Percentiles rank a stretch among this genome's conserved stretches.
Conservation (phyloP, 2,113 vertebrate species). For the Melanerpes formicivorus region DNA sequence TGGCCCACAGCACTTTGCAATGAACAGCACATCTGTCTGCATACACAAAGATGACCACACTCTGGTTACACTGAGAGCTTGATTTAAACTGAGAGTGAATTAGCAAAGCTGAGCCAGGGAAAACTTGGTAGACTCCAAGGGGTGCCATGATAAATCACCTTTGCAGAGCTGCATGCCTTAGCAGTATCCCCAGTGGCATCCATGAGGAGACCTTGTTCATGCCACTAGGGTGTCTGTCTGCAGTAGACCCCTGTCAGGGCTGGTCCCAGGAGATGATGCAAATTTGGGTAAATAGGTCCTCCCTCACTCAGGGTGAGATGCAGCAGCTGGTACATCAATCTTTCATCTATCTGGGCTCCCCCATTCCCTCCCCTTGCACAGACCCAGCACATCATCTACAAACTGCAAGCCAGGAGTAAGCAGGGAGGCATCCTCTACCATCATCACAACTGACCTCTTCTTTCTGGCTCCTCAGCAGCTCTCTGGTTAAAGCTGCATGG, state of each 20-base stretch:
- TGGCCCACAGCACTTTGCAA: neutral
- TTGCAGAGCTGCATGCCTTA: neutral
- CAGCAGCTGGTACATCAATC: neutral
- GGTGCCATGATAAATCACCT: neutral
- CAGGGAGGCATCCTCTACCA: neutral
- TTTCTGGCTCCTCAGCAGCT: neutral
- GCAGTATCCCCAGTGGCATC: neutral
- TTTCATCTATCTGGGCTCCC: neutral
- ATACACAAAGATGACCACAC: neutral
- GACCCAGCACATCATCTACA: neutral
- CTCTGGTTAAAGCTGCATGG: neutral
- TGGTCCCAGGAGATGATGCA: neutral
- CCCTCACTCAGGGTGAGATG: neutral
- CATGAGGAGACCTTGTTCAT: accelerated
- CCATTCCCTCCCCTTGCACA: neutral
- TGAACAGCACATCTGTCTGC: neutral
- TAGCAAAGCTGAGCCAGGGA: neutral
- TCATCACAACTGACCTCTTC: neutral
- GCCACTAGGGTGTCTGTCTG: neutral
- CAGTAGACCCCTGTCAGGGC: neutral
- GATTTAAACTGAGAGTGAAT: neutral
- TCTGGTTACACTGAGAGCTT: neutral
- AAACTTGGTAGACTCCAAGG: neutral
- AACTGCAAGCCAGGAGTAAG: neutral
- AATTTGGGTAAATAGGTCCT: neutral